Evolutionary conservation across 1,140 invertebrate genomes (phyloP).

Genomic region (Cotesia glomerata): DNA sequence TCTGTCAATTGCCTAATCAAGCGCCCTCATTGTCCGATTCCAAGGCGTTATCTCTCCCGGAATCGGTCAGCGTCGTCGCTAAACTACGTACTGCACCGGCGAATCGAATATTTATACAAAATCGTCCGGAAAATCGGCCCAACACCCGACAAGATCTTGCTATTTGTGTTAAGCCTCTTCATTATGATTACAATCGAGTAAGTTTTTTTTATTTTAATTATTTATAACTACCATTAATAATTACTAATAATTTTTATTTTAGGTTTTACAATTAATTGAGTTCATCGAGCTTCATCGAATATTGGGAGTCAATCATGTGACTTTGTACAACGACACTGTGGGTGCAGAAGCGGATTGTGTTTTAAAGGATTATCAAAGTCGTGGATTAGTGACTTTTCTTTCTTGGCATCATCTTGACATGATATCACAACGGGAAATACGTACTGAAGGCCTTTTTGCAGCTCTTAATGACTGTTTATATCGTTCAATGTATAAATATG

Average conservation of each 20-base stretch:
- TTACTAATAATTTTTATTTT: constrained; percentile 34
- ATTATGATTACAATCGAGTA: constrained; percentile 85
- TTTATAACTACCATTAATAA: background rate
- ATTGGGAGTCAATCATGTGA: constrained; percentile 86
- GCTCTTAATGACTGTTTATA: constrained; percentile 94
- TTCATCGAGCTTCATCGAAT: constrained; percentile 90
- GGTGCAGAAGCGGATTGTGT: constrained; percentile 79
- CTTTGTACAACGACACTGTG: constrained; percentile 91
- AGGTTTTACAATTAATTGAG: constrained; percentile 84
- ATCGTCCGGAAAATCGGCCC: constrained; percentile 59
- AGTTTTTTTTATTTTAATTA: constrained; percentile 21
- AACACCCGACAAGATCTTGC: constrained; percentile 67
- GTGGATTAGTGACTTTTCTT: constrained; percentile 77
- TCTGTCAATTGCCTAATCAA: constrained; percentile 74
- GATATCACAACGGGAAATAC: constrained; percentile 87
- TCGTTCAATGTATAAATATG: constrained; percentile 81
- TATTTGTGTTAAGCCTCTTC: constrained; percentile 93
- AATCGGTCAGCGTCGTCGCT: constrained; percentile 70
- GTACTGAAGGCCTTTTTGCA: constrained; percentile 90
- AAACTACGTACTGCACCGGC: constrained; percentile 66
- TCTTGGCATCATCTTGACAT: constrained; percentile 88
- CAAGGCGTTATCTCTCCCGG: constrained; percentile 54
- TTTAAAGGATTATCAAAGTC: constrained; percentile 72
- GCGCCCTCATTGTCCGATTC: constrained; percentile 41
- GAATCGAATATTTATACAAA: constrained; percentile 68